Evolutionary conservation across 2,113 vertebrate genomes (phyloP), one percentile per base, ranked within the genome.

Genomic region (Protobothrops mucrosquamatus): DNA sequence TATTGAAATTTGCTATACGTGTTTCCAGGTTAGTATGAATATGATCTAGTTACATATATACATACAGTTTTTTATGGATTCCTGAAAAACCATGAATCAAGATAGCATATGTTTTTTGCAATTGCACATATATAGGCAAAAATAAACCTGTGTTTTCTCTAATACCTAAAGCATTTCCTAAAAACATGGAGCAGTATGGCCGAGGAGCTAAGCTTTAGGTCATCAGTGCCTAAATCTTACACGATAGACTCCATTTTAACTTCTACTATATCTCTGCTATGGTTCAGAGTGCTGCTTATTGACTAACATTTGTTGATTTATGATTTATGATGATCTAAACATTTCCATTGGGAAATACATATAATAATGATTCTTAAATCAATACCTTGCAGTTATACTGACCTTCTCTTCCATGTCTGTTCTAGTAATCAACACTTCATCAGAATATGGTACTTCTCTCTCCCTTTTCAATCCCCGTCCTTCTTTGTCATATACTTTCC

Each of bases 321-420:
- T 59, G 15, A n/a, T 20, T 87, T 52, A 56, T 88, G 85, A 54
- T 69, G 10, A n/a, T 92, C 39, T 61, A 18, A 20, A 22, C 6
- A 26, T 89, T 86, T 57, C 43, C 14, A 51, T 8, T 85, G 85
- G 64, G 51, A 85, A 59, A 51, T 56, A n/a, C 57, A 51, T 87
- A 18, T 54, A n/a, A 22, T n/a, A 81, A 81, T 81, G 51, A 92
- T 92, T 12, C 29, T 26, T 18, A 88, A 87, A 91, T 39, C 5
- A 39, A 18, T 69, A 55, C 22, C 15, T 14, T 59, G 6, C 18
- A 51, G 14, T 64, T 85, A 10, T 90, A 93, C 94, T 94, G 96
- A 99, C 99, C 98, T 99, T 99, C 93, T 99, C 98, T 39, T 99
- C 98, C 97, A 99, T 97, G 94, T 99, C 98, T 69, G 98, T 98